Percentiles rank a stretch among this genome's conserved stretches.
phyloP scores from a whole-genome alignment of 1,140 invertebrate species.

The Periplaneta americana region DNA sequence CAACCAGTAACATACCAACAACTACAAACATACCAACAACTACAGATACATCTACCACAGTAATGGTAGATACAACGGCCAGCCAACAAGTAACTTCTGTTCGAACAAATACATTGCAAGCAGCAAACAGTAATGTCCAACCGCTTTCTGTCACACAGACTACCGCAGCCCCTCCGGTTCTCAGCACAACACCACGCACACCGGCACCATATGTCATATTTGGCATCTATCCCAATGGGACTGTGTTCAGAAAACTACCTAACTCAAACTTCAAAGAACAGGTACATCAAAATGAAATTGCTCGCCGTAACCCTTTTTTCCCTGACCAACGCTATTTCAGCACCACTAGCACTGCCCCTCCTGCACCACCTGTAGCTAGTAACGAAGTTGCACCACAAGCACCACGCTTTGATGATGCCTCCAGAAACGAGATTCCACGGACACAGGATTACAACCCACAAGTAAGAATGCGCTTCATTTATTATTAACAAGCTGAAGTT shows the following conservation, averaged over 20 bases:
- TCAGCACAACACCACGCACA: slow-evolving; percentile 5
- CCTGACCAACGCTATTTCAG: slow-evolving; percentile 6
- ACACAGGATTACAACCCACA: background rate
- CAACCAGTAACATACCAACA: background rate
- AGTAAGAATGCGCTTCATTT: background rate
- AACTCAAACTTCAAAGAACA: slow-evolving; percentile 15
- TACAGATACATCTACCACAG: background rate
- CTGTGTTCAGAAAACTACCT: slow-evolving; percentile 16
- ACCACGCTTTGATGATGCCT: background rate
- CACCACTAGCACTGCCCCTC: background rate
- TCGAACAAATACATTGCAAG: background rate
- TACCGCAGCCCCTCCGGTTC: background rate
- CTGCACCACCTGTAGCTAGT: background rate
- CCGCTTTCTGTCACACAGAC: background rate
- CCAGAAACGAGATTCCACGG: background rate
- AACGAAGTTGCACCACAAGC: background rate
- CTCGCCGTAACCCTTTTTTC: slow-evolving; percentile 6
- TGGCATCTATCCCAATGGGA: slow-evolving; percentile 18
- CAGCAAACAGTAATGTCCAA: background rate
- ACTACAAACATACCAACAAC: background rate
- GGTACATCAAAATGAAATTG: slow-evolving; percentile 18
- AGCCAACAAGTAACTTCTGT: background rate
- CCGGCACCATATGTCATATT: slow-evolving; percentile 18
- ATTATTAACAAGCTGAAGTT: too few species aligned
- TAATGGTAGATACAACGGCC: background rate